These are phyloP conservation scores for Manis crassicaudata DNA, from an alignment of 2,797 vertebrate genomes.

Conservation along the genomic window DNA sequence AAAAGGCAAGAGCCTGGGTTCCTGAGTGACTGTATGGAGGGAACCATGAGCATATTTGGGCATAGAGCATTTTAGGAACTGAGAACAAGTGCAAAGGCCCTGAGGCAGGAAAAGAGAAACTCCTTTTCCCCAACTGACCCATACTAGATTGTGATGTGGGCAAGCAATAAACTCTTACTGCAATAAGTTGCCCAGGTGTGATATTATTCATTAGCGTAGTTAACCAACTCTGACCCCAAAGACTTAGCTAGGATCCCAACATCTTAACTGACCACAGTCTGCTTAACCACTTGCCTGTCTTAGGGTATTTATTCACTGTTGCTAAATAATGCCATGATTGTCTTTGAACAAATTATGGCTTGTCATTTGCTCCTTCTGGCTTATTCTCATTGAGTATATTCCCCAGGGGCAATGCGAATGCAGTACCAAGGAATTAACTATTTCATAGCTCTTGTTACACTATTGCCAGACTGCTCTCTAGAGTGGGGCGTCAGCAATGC, in stretches of 20 bases:
- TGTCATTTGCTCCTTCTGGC: not conserved
- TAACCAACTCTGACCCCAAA: not conserved
- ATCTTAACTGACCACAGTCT: not conserved
- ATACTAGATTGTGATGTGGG: not conserved
- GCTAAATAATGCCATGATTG: slow-evolving; percentile 4
- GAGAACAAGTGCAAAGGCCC: not conserved
- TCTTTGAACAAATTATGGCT: not conserved
- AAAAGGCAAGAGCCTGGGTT: not conserved
- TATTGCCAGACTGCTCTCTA: not conserved
- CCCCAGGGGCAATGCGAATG: not conserved
- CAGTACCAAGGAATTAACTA: not conserved
- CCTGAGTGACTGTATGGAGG: not conserved
- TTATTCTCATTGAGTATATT: not conserved
- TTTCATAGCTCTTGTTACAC: not conserved
- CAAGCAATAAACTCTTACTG: not conserved
- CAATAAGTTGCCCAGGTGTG: not conserved
- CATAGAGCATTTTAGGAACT: not conserved
- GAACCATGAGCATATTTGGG: not conserved
- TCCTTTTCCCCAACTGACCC: not conserved
- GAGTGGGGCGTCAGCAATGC: not conserved
- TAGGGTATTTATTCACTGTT: not conserved
- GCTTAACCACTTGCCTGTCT: not conserved
- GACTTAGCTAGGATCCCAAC: not conserved
- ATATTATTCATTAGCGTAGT: not conserved
- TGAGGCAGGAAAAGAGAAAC: not conserved